Conservation (phyloP, 92 coral and sea anemone species). For the Palythoa heliodiscus region DNA sequence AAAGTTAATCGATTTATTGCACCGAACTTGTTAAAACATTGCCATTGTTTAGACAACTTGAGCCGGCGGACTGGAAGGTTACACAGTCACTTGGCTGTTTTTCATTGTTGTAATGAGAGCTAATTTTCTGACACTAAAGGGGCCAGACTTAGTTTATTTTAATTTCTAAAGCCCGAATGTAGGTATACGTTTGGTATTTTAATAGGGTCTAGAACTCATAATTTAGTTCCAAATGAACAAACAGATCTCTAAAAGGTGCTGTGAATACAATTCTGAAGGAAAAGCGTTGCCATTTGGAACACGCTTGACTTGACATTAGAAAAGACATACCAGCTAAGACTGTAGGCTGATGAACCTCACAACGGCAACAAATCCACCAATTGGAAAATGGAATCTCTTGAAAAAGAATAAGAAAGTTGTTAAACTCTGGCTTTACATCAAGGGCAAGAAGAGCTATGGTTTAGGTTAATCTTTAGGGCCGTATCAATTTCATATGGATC, state of each 20-base stretch:
- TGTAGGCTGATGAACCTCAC: background rate
- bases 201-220: background rate
- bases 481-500: slow-evolving; percentile 13
- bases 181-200: background rate
- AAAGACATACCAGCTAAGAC: background rate
- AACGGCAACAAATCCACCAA: background rate
- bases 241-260: slow-evolving; percentile 1
- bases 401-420: background rate
- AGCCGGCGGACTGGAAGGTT: background rate
- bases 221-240: slow-evolving; percentile 1
- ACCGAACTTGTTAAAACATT: background rate
- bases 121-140: background rate
- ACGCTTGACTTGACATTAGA: slow-evolving; percentile 27
- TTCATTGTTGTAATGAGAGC: background rate
- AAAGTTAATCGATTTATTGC: background rate
- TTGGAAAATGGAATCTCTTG: background rate
- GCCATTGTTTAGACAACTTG: background rate
- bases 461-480: background rate
- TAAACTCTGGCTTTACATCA: background rate
- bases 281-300: slow-evolving; percentile 35
- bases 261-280: slow-evolving; percentile 18
- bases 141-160: background rate
- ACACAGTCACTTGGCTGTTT: background rate
- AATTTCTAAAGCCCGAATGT: background rate
- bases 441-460: background rate